Base-by-base conservation (phyloP, 2,113 vertebrate genomes). In the Aegotheles bennettii region DNA sequence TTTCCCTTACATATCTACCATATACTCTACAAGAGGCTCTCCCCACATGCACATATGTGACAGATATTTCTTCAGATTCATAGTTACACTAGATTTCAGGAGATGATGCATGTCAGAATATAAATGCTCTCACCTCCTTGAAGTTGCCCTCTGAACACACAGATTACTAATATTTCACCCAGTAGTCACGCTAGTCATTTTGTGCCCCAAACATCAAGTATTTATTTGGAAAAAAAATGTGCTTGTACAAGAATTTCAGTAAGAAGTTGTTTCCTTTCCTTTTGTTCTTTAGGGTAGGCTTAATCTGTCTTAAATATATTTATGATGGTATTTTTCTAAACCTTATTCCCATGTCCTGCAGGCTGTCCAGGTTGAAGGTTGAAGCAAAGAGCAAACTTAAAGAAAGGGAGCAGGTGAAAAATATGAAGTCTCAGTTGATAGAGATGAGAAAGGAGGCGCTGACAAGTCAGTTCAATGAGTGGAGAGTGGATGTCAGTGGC, bases 351-450 rank as follows among this genome's bases (percentile, higher is more conserved):
- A 12, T 36, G 35, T 89, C 43, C 45, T 92, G 24, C 89, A 98
- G 98, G 93, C 87, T 98, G 48, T 90, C 84, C 59, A 92, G 78
- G 86, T 95, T 98, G 94, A 98, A 97, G 85, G 71, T 88, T 61
- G 87, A 96, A 74, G 67, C 96, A 79, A 91, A 94, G 60, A 83
- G 57, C 57, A 96, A 90, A 64, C 79, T 53, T 76, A 40, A 97
- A 78, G 96, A 96, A 26, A 97, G 93, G 85, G 92, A 97, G 80
- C 23, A 59, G 50, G 10, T 97, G 77, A 84, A 93, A 1, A 61
- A 67, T 40, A 74, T 96, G 60, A 97, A 97, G 91, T 45, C 48
- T 73, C 70, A 96, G 36, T 90, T 97, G 75, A 89, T 75, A 61
- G 50, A 43, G 2, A 95, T 78, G 70, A 95, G 97, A 50, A 97